These are phyloP conservation scores for Montipora sp. DNA, from an alignment of 64 coral and sea anemone species.

Conservation along the genomic window DNA sequence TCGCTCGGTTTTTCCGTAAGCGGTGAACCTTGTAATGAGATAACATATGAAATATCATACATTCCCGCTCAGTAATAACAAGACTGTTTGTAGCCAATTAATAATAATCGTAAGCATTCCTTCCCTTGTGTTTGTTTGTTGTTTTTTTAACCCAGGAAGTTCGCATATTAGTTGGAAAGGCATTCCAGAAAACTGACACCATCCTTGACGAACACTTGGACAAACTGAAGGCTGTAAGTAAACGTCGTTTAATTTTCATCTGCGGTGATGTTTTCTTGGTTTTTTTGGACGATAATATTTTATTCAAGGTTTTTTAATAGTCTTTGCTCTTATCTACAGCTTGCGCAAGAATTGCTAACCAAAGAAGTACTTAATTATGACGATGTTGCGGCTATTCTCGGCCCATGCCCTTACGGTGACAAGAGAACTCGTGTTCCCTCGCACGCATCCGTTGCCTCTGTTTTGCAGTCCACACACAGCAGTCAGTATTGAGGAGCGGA, in stretches of 20 bases:
- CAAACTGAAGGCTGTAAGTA: conserved; percentile 70
- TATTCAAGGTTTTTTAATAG: background rate
- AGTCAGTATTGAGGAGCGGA: background rate
- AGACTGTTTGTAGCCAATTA: background rate
- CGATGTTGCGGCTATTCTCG: conserved; percentile 69
- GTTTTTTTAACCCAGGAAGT: conserved; percentile 50
- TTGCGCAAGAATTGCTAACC: conserved; percentile 70
- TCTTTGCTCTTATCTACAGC: conserved; percentile 40
- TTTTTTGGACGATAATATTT: background rate
- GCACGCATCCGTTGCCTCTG: background rate
- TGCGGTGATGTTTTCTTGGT: too few species aligned
- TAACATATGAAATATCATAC: too few species aligned
- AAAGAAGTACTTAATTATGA: conserved; percentile 95
- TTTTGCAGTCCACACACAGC: background rate
- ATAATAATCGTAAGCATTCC: background rate
- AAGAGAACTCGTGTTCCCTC: conserved; percentile 39
- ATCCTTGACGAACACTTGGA: conserved; percentile 61
- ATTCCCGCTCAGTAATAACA: too few species aligned
- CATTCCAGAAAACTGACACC: conserved; percentile 52
- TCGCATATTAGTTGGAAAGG: conserved; percentile 53
- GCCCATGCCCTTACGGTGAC: conserved; percentile 80
- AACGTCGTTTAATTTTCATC: background rate
- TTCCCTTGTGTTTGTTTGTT: background rate
- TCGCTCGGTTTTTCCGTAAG: too few species aligned
- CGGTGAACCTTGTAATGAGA: too few species aligned